A percentile compares a stretch with the other conserved stretches of the same genome.
Evolutionary conservation across 2,888 invertebrate species (phyloP).

Genomic region (Noctua janthina): DNA sequence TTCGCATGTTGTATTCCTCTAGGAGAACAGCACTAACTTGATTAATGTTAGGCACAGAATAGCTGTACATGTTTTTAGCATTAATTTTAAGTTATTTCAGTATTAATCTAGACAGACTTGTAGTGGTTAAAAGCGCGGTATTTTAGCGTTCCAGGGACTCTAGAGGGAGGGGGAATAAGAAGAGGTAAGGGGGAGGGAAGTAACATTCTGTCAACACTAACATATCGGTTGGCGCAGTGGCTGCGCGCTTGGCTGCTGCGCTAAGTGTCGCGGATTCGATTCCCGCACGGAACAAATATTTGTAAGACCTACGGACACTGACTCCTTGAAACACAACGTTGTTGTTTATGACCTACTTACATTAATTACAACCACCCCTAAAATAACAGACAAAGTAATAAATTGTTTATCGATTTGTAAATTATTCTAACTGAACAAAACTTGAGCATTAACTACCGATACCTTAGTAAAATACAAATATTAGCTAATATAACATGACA

Average conservation of each 20-base stretch:
- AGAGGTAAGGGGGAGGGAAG: no score
- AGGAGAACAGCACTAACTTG: slow-evolving; percentile 3
- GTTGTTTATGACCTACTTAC: neutral
- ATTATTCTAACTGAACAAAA: slow-evolving; percentile 7
- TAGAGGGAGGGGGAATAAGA: neutral
- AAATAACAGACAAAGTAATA: neutral
- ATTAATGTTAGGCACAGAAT: slow-evolving; percentile 2
- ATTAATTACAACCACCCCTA: neutral
- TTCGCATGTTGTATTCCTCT: slow-evolving; percentile 10
- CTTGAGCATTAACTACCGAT: neutral
- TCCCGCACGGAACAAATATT: no score
- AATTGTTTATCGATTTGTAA: slow-evolving; percentile 21
- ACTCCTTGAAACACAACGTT: neutral
- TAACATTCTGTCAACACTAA: no score
- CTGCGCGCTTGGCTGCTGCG: no score
- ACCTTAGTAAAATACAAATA: neutral
- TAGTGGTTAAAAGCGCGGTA: neutral
- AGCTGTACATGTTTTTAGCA: neutral
- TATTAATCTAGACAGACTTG: neutral
- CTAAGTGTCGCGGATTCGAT: no score
- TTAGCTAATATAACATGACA: neutral
- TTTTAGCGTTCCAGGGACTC: neutral
- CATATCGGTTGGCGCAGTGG: no score
- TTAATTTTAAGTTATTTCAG: slow-evolving; percentile 11
- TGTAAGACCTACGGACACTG: no score